Evolutionary conservation across 2,888 invertebrate genomes (phyloP), one percentile per base, ranked within the genome.

Genomic region (Xestobium rufovillosum): DNA sequence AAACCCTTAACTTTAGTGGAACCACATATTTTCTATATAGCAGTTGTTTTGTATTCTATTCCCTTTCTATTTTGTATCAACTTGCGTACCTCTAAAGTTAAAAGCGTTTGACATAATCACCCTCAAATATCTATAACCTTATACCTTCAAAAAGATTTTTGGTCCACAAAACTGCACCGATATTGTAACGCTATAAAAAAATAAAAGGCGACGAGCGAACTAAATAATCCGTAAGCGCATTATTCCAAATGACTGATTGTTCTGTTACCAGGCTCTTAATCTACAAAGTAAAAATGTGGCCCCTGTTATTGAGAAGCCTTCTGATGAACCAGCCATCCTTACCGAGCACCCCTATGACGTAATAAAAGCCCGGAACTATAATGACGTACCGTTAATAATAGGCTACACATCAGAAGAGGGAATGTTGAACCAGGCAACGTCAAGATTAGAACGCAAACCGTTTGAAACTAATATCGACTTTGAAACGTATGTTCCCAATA

Each of bases 351-450:
- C 65, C 2, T 31, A 51, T 10, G 48, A 57, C 23, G 52, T 61
- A n/a, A 43, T 62, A 31, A 49, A 49, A 31, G 43, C 52, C 6
- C 61, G 61, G 10, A 54, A 48, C 15, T 57, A 54, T 36, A 58
- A 55, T 23, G 54, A 65, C 34, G 58, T 66, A 14, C 65, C 66
- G 1, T 41, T 64, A 11, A 57, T 66, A 1, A 56, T 65, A 26
- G 65, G 66, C 6, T 60, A 56, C 30, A 63, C 52, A 16, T 50
- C 53, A 2, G 47, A 52, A 28, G 66, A 66, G 49, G 66, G 65
- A 3, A 49, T 63, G 16, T 44, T 63, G 13, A 55, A 55, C 32
- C 58, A 60, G 34, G 38, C 57, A 34, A 52, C 42, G 41, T 44
- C 50, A 1, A 47, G 44, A 32, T 36, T 39, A 9, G 36, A 46